Percentiles rank a stretch among this genome's conserved stretches.
Conservation (phyloP, 2,113 vertebrate species). For the Anarhynchus alexandrinus region DNA sequence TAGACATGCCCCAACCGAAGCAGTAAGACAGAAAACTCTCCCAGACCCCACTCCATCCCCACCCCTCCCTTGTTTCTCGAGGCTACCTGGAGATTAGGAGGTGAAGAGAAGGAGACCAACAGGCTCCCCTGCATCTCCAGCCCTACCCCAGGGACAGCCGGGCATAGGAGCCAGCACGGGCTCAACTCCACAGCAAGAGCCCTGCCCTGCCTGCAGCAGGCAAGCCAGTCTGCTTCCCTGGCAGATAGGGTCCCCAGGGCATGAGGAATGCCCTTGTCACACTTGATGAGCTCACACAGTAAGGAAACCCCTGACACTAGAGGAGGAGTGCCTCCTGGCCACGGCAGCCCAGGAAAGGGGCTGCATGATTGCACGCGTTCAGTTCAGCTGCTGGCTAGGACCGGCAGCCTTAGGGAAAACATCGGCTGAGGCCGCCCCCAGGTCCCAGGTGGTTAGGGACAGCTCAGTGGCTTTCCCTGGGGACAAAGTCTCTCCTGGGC, state of each 20-base stretch:
- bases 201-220: background rate
- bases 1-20: background rate
- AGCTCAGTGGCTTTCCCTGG: background rate
- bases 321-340: background rate
- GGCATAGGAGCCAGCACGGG: rapidly evolving
- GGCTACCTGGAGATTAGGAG: background rate
- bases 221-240: background rate
- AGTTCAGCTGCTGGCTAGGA: background rate
- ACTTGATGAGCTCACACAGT: background rate
- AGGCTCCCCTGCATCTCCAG: background rate
- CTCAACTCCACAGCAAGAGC: background rate
- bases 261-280: background rate
- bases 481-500: background rate
- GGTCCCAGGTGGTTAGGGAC: background rate
- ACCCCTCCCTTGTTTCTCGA: background rate
- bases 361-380: background rate
- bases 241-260: background rate
- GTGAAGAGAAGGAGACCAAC: background rate
- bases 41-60: background rate
- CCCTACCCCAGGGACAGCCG: rapidly evolving
- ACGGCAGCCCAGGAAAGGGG: background rate
- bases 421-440: background rate
- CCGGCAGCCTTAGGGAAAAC: background rate
- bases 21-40: background rate
- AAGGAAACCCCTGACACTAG: background rate